These are phyloP conservation scores for Pheosia gnoma DNA, from an alignment of 2,888 invertebrate species.

Conservation along the genomic window DNA sequence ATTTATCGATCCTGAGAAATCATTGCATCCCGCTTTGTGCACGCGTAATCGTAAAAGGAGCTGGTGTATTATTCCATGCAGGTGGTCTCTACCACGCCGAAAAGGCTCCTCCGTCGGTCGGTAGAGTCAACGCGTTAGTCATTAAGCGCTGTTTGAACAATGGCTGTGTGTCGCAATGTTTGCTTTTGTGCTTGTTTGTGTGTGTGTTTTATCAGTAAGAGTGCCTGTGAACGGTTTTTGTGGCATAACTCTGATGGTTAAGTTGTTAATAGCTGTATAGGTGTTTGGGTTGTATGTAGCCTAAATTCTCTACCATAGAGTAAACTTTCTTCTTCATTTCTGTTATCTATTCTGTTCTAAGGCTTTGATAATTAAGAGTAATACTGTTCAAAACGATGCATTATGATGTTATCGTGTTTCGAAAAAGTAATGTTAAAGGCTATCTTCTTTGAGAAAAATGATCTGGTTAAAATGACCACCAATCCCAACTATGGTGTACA, in stretches of 20 bases:
- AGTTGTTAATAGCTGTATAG: neutral
- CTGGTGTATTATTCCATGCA: slow-evolving; percentile 9
- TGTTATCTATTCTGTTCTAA: too few relatives aligned
- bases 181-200: slow-evolving; percentile 20
- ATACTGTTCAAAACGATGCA: too few relatives aligned
- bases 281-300: neutral
- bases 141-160: slow-evolving; percentile 37
- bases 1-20: neutral
- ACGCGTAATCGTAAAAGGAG: slow-evolving; percentile 2
- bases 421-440: too few relatives aligned
- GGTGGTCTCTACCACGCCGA: slow-evolving; percentile 8
- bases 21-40: neutral
- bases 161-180: slow-evolving; percentile 39
- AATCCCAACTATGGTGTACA: too few relatives aligned
- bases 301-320: too few relatives aligned
- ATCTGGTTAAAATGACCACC: too few relatives aligned
- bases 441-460: too few relatives aligned
- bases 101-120: slow-evolving; percentile 7
- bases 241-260: neutral
- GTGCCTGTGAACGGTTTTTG: neutral
- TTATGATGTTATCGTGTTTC: too few relatives aligned
- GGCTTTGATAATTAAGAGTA: too few relatives aligned
- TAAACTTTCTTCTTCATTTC: too few relatives aligned
- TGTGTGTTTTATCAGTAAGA: slow-evolving; percentile 36
- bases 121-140: slow-evolving; percentile 32